Evolutionary conservation across 2,113 vertebrate genomes (phyloP).

Genomic region (Paralichthys olivaceus): DNA sequence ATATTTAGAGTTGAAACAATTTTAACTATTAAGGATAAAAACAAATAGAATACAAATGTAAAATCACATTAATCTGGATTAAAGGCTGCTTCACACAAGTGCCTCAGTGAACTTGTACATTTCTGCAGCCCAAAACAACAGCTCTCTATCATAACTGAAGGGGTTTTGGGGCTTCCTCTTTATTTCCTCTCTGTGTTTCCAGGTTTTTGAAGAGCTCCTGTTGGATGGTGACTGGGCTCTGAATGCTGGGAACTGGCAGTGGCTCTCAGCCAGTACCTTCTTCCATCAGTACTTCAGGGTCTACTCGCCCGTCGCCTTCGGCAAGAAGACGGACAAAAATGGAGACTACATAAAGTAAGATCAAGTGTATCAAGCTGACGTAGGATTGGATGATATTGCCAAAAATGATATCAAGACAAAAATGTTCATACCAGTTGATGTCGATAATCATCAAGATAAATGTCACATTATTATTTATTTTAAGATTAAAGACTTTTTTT

Average conservation of each 20-base stretch:
- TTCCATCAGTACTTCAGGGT: conserved; percentile 83
- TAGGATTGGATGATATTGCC: background rate
- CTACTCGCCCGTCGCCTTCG: conserved; percentile 80
- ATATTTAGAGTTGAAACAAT: background rate
- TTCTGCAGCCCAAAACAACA: too few relatives aligned
- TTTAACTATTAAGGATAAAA: background rate
- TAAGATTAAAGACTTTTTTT: background rate
- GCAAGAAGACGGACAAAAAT: conserved; percentile 82
- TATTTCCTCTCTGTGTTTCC: conserved; percentile 1
- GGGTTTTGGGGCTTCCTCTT: background rate
- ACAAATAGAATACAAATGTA: background rate
- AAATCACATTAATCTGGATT: too few relatives aligned
- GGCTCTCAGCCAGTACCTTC: conserved; percentile 84
- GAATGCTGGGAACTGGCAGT: conserved; percentile 83
- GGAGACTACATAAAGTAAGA: conserved; percentile 82
- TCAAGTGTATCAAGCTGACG: background rate
- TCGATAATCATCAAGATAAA: too few relatives aligned
- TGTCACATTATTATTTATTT: background rate
- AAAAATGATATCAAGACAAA: background rate
- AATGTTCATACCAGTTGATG: too few relatives aligned
- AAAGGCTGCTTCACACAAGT: too few relatives aligned
- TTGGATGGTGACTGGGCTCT: conserved; percentile 81
- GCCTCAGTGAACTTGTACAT: too few relatives aligned
- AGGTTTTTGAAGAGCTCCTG: conserved; percentile 83
- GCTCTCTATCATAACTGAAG: background rate